Conservation (phyloP, 2,113 vertebrate genomes). For the Vulpes lagopus region DNA sequence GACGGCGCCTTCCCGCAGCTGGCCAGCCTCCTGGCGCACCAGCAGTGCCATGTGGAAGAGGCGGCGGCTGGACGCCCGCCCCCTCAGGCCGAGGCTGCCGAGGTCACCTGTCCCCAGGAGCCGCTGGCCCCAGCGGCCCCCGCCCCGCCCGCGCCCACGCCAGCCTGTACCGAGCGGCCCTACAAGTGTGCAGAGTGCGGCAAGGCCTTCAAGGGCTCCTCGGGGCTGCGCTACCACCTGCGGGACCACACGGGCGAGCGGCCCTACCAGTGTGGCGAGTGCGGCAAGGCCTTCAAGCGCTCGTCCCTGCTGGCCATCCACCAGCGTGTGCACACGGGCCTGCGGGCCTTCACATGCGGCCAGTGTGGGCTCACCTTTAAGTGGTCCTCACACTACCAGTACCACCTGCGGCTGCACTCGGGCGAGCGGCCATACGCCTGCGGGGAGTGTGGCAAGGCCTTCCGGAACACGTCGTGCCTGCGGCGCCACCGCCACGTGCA, state of each 20-base stretch:
- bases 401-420: slow-evolving; percentile 94
- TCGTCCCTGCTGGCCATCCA: slow-evolving; percentile 94
- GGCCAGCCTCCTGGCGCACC: slow-evolving; percentile 86
- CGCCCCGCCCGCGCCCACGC: neutral
- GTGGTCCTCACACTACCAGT: slow-evolving; percentile 97
- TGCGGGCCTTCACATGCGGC: slow-evolving; percentile 94
- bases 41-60: slow-evolving; percentile 88
- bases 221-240: slow-evolving; percentile 94
- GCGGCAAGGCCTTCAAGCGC: slow-evolving; percentile 96
- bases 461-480: slow-evolving; percentile 95
- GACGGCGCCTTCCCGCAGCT: slow-evolving; percentile 86
- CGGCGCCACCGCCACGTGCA: slow-evolving; percentile 95
- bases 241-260: slow-evolving; percentile 95
- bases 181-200: slow-evolving; percentile 95
- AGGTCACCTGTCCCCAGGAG: slow-evolving; percentile 84
- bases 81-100: slow-evolving; percentile 88
- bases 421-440: slow-evolving; percentile 95
- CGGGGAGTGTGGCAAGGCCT: slow-evolving; percentile 94
- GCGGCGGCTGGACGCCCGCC: slow-evolving; percentile 90
- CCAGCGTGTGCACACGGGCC: slow-evolving; percentile 95
- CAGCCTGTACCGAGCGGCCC: slow-evolving; percentile 88
- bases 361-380: slow-evolving; percentile 96
- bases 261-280: slow-evolving; percentile 95
- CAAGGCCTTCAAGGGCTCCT: slow-evolving; percentile 95
- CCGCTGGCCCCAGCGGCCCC: neutral